phyloP scores from a whole-genome alignment of 2,888 invertebrate species.

The Limnephilus lunatus region DNA sequence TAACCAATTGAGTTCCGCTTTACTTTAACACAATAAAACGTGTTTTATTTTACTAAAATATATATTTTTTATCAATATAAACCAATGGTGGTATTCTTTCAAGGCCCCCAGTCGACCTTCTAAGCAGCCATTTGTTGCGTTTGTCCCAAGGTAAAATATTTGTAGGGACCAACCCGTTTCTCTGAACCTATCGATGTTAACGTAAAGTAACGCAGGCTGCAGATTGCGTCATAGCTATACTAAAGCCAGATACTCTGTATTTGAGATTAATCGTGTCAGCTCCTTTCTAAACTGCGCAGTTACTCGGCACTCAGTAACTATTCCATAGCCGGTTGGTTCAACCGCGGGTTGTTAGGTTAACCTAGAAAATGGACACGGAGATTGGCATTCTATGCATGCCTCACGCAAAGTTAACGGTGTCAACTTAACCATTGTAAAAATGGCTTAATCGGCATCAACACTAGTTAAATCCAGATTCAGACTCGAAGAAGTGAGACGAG shows the following conservation, averaged over 20 bases:
- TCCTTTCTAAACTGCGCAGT: slow-evolving; percentile 24
- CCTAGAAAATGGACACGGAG: neutral
- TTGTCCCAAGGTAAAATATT: neutral
- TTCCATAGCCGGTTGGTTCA: neutral
- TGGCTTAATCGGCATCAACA: neutral
- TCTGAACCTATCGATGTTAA: neutral
- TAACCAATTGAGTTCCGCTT: neutral
- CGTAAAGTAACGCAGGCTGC: neutral
- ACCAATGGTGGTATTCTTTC: neutral
- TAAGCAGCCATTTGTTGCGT: neutral
- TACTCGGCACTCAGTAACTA: neutral
- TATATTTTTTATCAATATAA: neutral
- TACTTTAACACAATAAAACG: neutral
- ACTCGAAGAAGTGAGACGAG: neutral
- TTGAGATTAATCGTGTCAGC: neutral
- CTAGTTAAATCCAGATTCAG: neutral
- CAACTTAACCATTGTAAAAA: slow-evolving; percentile 2
- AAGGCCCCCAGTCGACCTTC: neutral
- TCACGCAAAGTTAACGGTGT: neutral
- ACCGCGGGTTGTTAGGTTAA: neutral
- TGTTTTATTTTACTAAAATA: neutral
- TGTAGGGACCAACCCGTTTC: neutral
- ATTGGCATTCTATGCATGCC: neutral
- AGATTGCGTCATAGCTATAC: neutral
- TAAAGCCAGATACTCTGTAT: neutral